A percentile compares a stretch with the other conserved stretches of the same genome.
These are phyloP conservation scores for Dendrocincla fuliginosa DNA, from an alignment of 2,797 vertebrate species.

Conservation along the genomic window DNA sequence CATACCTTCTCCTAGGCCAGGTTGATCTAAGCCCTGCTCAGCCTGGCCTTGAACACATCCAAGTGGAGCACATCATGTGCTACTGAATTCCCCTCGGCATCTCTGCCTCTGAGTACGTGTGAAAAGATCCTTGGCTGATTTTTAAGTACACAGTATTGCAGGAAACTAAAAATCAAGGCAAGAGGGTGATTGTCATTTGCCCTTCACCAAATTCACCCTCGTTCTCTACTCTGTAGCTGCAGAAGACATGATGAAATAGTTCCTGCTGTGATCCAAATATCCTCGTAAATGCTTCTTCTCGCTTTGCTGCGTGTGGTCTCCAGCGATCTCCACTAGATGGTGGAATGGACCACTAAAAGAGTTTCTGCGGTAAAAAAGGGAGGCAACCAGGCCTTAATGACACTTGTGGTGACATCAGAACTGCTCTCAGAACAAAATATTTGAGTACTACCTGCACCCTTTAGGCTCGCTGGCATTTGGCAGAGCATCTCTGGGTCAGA, in stretches of 20 bases:
- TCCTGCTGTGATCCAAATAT: background rate
- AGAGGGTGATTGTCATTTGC: background rate
- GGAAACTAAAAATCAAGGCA: background rate
- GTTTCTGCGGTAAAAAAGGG: background rate
- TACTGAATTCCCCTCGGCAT: background rate
- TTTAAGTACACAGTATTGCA: background rate
- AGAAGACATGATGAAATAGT: background rate
- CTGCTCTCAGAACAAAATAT: background rate
- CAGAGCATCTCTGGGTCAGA: background rate
- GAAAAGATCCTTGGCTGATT: background rate
- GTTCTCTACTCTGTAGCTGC: background rate
- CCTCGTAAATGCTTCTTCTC: background rate
- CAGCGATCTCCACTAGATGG: slow-evolving; percentile 19
- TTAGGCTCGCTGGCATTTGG: background rate
- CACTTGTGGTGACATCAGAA: background rate
- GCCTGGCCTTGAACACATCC: background rate
- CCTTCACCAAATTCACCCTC: background rate
- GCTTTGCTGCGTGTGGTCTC: background rate
- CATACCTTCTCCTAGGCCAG: background rate
- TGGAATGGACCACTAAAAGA: background rate
- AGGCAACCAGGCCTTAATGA: rapidly evolving
- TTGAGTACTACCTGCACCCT: rapidly evolving
- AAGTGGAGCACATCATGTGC: background rate
- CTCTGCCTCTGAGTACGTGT: background rate
- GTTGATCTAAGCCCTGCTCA: background rate